Evolutionary conservation across 2,113 vertebrate species (phyloP), one percentile per base, ranked within the genome.

Genomic region (Tachuris rubrigastra): DNA sequence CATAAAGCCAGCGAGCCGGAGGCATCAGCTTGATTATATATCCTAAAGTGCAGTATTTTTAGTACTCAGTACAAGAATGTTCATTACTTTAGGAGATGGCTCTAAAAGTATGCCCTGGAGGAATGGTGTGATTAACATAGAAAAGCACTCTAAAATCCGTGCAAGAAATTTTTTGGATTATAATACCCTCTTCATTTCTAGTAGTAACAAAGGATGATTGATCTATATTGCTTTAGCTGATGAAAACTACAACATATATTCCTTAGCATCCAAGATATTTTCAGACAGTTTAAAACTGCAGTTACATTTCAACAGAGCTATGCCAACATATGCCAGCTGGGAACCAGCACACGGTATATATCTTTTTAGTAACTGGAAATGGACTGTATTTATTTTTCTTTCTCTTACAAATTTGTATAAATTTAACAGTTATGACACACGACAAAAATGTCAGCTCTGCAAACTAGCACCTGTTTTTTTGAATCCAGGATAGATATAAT

Each of bases 171-270:
- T 79, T 89, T 88, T 85, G 60, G 76, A 89, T 96, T 90, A 60
- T 63, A 93, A 30, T 82, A 88, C 50, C 28, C 56, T 81, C 85
- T 89, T 87, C 80, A 89, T 69, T 96, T 95, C 87, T 79, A 83
- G 66, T 17, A 82, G 89, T 66, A 94, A 90, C 91, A 94, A 91
- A 91, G 87, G 63, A 90, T 92, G 85, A 95, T 73, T 94, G 90
- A 94, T 89, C 41, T 58, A 60, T 90, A 94, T 79, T 78, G 79
- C 90, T 81, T 92, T 62, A 88, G 86, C 83, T 95, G 88, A 93
- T 89, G 83, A 90, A 94, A 96, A 93, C 0, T 80, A 39, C 77
- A 96, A 69, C 56, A 49, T 87, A 49, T 78, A 74, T 81, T 89
- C 66, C 74, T 86, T 4, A 30, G 90, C 65, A 89, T 79, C 80